Base-by-base conservation (phyloP, 2,113 vertebrate species). In the Crotalus viridis region DNA sequence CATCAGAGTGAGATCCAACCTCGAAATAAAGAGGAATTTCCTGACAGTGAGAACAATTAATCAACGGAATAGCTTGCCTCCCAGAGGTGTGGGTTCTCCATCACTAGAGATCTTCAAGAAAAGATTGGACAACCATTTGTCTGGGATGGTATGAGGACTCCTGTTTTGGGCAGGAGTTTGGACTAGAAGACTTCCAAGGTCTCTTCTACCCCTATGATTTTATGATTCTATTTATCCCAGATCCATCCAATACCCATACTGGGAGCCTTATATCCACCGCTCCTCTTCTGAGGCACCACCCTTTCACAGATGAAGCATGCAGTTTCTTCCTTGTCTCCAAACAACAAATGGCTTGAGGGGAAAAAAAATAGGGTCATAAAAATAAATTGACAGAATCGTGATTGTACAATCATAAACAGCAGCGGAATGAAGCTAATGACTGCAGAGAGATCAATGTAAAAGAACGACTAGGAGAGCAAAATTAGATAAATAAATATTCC, bases 401-500 rank as follows among this genome's bases (percentile, higher is more conserved):
- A 9, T 55, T 89, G 5, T 51, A 87, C 7, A 51, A 86, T 48
- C 19, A 57, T 85, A 90, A 7, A 94, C 0, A 64, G 24, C 26
- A 94, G 10, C 5, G 19, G 86, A 94, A 92, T 43, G 89, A 89
- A 93, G 12, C 10, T 89, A 94, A 95, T n/a, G 51, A 90, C 9
- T 91, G 8, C 86, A 93, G 15, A 92, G 15, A 88, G 8, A 91
- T 92, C 61, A 85, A 0, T 95, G 43, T 90, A 95, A 94, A 95
- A 61, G 6, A 90, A 91, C 81, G 54, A 91, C 0, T 48, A 93
- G 91, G 64, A 87, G 24, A 87, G 12, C 33, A 26, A 88, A n/a
- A 92, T 89, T 94, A 93, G 88, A 91, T 81, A 89, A 94, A 96
- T 94, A 93, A 94, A 94, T 39, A 1, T 26, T 88, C 93, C 52